Evolutionary conservation across 2,113 vertebrate species (phyloP).

Genomic region (Thalassarche chlororhynchos): DNA sequence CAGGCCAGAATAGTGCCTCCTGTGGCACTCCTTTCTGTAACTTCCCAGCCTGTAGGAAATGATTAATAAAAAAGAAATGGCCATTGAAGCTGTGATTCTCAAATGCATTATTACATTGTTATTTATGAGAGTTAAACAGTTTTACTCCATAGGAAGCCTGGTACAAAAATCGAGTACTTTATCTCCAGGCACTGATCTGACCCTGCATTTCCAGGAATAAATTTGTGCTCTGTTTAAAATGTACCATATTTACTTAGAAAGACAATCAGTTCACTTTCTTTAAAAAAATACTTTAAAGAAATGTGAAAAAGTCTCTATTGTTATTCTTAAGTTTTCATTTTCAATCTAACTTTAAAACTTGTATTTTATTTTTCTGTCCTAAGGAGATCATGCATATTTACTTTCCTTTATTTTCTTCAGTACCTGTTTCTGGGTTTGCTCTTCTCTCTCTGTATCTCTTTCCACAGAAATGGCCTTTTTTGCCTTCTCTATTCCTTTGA

Average conservation of each 20-base stretch:
- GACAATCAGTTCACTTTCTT: not conserved
- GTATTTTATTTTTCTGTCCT: not conserved
- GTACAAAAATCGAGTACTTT: not conserved
- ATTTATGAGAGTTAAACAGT: not conserved
- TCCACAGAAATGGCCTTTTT: not conserved
- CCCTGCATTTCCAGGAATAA: not conserved
- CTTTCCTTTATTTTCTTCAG: not conserved
- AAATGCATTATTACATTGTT: not conserved
- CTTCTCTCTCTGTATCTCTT: not conserved
- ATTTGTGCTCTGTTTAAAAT: not conserved
- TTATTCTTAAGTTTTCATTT: not conserved
- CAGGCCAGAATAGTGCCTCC: not conserved
- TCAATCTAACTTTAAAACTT: not conserved
- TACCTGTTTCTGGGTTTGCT: not conserved
- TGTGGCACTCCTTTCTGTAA: not conserved
- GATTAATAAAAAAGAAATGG: not conserved
- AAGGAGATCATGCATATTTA: not conserved
- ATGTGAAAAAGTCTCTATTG: not conserved
- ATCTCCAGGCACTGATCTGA: not conserved
- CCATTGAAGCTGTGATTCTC: not conserved
- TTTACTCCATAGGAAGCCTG: not conserved
- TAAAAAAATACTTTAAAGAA: not conserved
- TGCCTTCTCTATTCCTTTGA: not conserved
- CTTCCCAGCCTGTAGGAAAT: not conserved
- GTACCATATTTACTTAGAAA: not conserved